Conservation (phyloP, 2,797 vertebrate species). For the Neoniphon sammara region DNA sequence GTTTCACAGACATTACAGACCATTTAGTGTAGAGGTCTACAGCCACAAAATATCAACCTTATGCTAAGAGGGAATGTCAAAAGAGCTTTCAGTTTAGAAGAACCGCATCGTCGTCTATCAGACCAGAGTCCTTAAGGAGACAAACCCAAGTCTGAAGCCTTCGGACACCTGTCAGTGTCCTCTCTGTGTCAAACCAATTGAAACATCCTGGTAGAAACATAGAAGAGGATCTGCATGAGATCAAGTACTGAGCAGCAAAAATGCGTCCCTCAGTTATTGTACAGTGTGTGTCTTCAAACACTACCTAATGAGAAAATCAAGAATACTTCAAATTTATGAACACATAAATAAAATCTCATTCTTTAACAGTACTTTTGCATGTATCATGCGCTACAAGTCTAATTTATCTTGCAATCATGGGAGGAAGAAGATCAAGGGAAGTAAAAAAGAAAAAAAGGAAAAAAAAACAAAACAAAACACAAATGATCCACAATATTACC, state of each 20-base stretch:
- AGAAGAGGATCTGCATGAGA: slow-evolving; percentile 54
- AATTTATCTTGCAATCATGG: slow-evolving; percentile 70
- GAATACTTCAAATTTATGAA: slow-evolving; percentile 52
- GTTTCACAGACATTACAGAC: slow-evolving; percentile 69
- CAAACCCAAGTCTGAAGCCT: slow-evolving; percentile 34
- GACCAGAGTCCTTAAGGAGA: not conserved
- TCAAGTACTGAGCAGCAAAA: slow-evolving; percentile 42
- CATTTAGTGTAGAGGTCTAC: slow-evolving; percentile 47
- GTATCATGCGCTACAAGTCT: slow-evolving; percentile 79
- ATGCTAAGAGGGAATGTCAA: slow-evolving; percentile 50
- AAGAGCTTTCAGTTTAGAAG: slow-evolving; percentile 38
- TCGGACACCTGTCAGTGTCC: slow-evolving; percentile 26
- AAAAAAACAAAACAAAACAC: slow-evolving; percentile 36
- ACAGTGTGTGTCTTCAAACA: slow-evolving; percentile 77
- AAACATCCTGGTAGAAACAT: slow-evolving; percentile 41
- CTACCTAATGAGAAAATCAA: slow-evolving; percentile 44
- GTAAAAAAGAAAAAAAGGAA: not conserved
- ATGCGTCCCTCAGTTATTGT: slow-evolving; percentile 52
- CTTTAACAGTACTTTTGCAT: slow-evolving; percentile 71
- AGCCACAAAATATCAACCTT: slow-evolving; percentile 37
- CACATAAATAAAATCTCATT: slow-evolving; percentile 54
- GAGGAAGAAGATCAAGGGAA: slow-evolving; percentile 27
- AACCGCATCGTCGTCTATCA: slow-evolving; percentile 31
- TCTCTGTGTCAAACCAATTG: slow-evolving; percentile 32
- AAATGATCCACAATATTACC: slow-evolving; percentile 77